These are phyloP conservation scores for Cebidichthys violaceus DNA, from an alignment of 2,113 vertebrate species.

Conservation along the genomic window DNA sequence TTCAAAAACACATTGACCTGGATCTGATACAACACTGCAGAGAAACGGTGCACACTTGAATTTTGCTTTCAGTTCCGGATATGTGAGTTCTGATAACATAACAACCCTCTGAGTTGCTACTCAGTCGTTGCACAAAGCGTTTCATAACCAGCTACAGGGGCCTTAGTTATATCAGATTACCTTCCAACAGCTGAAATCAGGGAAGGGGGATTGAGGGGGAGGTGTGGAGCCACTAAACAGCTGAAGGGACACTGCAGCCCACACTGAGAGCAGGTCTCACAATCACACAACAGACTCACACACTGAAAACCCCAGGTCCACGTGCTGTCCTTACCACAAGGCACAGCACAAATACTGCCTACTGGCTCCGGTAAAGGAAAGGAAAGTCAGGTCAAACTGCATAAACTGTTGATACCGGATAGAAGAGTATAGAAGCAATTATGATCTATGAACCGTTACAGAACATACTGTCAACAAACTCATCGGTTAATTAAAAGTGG, in stretches of 20 bases:
- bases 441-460: neutral
- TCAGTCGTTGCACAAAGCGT: conserved; percentile 59
- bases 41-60: too few species aligned
- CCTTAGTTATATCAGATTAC: conserved; percentile 80
- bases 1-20: neutral
- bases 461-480: neutral
- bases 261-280: conserved; percentile 52
- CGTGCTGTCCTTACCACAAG: conserved; percentile 20
- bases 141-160: conserved; percentile 69
- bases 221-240: conserved; percentile 81
- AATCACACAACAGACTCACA: conserved; percentile 60
- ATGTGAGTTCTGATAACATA: conserved; percentile 48
- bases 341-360: neutral
- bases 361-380: neutral
- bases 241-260: conserved; percentile 74
- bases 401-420: neutral
- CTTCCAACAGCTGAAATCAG: conserved; percentile 84
- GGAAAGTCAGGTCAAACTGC: neutral
- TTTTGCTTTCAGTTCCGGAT: neutral
- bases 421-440: neutral
- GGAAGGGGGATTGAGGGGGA: conserved; percentile 64
- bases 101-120: conserved; percentile 42
- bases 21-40: neutral
- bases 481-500: neutral
- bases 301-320: conserved; percentile 35